A percentile compares a stretch with the other conserved stretches of the same genome.
These are phyloP conservation scores for Galerucella nymphaeae DNA, from an alignment of 2,888 invertebrate genomes.

Conservation along the genomic window DNA sequence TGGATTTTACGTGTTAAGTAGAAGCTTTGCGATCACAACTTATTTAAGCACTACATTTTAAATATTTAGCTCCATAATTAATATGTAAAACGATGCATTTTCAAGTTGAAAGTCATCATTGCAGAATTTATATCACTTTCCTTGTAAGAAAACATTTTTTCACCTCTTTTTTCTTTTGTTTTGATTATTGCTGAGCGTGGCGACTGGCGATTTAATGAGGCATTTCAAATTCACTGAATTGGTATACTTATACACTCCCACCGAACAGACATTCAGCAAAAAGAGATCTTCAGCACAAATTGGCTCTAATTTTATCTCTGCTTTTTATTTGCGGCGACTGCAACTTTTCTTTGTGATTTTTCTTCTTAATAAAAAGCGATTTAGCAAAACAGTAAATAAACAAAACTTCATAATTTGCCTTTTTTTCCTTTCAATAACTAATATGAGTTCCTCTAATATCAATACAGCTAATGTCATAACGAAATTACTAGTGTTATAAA, in stretches of 20 bases:
- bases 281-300: constrained; percentile 2
- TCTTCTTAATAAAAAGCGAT: neutral
- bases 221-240: constrained; percentile 2
- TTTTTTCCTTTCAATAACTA: neutral
- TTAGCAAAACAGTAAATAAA: neutral
- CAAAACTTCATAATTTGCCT: neutral
- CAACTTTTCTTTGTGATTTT: neutral
- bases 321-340: neutral
- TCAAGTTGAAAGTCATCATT: neutral
- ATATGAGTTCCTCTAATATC: neutral
- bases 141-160: neutral
- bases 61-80: too few relatives aligned
- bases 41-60: too few relatives aligned
- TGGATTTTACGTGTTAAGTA: too few relatives aligned
- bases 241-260: constrained; percentile 1
- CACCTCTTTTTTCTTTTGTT: neutral
- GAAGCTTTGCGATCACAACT: too few relatives aligned
- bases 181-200: neutral
- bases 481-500: neutral
- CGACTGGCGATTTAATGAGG: constrained; percentile 6
- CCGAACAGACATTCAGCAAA: too few relatives aligned
- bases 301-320: constrained; percentile 10
- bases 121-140: neutral
- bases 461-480: neutral
- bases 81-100: neutral